phyloP scores from a whole-genome alignment of 2,888 invertebrate genomes.

The Monoplex corrugatus region DNA sequence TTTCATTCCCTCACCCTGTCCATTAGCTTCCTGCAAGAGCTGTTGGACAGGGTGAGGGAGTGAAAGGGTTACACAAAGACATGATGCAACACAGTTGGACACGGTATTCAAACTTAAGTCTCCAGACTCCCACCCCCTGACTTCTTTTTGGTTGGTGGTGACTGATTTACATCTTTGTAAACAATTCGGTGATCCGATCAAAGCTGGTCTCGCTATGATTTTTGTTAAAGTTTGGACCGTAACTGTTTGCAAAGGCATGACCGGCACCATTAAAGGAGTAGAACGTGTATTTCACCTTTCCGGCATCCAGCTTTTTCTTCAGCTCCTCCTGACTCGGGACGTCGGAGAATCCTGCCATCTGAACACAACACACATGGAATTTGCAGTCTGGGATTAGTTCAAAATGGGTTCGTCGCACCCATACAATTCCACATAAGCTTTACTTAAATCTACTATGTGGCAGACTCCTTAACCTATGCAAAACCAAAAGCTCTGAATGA shows the following conservation, averaged over 20 bases:
- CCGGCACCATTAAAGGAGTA: slow-evolving; percentile 66
- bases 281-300: slow-evolving; percentile 63
- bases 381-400: no score
- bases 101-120: neutral
- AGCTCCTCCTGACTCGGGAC: slow-evolving; percentile 67
- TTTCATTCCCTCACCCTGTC: no score
- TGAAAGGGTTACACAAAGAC: no score
- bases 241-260: slow-evolving; percentile 71
- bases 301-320: slow-evolving; percentile 65
- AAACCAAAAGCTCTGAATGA: neutral
- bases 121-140: neutral
- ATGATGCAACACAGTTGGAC: no score
- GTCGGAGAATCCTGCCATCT: slow-evolving; percentile 72
- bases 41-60: no score
- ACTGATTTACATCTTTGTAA: slow-evolving; percentile 54
- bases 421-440: neutral
- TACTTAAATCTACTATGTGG: neutral
- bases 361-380: neutral
- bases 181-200: slow-evolving; percentile 64
- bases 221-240: slow-evolving; percentile 65
- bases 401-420: no score
- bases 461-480: neutral
- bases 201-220: slow-evolving; percentile 62
- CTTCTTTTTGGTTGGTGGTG: no score
- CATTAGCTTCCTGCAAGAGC: no score